Evolutionary conservation across 64 coral and sea anemone genomes (phyloP).

Genomic region (Pocillopora verrucosa): DNA sequence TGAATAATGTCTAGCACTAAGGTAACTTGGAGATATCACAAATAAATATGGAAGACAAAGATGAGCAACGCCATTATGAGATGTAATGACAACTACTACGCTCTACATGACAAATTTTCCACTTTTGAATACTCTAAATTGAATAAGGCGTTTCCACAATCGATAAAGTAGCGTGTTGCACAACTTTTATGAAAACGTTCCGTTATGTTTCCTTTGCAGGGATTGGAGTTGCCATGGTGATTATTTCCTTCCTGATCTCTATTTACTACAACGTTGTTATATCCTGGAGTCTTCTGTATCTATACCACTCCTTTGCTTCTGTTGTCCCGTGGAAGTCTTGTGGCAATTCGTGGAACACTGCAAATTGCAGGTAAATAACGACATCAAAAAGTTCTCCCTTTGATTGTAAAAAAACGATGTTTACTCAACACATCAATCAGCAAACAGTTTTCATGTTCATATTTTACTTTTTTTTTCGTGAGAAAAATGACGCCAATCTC

Average conservation of each 20-base stretch:
- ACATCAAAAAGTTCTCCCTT: neutral
- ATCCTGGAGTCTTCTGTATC: slow-evolving; percentile 62
- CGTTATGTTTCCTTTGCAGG: slow-evolving; percentile 9
- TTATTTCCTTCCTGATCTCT: slow-evolving; percentile 67
- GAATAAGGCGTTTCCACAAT: no score
- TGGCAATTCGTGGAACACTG: slow-evolving; percentile 67
- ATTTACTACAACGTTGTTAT: slow-evolving; percentile 81
- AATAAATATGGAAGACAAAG: no score
- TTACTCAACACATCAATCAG: no score
- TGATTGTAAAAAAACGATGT: neutral
- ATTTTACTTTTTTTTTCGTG: no score
- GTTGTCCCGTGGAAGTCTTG: slow-evolving; percentile 64
- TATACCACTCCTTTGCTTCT: slow-evolving; percentile 58
- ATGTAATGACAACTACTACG: no score
- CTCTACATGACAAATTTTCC: no score
- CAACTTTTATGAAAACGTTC: neutral
- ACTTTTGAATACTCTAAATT: no score
- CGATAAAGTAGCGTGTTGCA: neutral
- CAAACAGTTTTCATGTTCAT: no score
- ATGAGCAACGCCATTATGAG: no score
- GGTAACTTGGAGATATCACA: neutral
- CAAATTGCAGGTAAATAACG: slow-evolving; percentile 55
- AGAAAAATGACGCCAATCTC: no score
- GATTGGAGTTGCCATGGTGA: slow-evolving; percentile 63
- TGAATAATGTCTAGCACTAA: neutral